These are phyloP conservation scores for Orchestia grillus DNA, from an alignment of 1,140 invertebrate species.

Conservation along the genomic window DNA sequence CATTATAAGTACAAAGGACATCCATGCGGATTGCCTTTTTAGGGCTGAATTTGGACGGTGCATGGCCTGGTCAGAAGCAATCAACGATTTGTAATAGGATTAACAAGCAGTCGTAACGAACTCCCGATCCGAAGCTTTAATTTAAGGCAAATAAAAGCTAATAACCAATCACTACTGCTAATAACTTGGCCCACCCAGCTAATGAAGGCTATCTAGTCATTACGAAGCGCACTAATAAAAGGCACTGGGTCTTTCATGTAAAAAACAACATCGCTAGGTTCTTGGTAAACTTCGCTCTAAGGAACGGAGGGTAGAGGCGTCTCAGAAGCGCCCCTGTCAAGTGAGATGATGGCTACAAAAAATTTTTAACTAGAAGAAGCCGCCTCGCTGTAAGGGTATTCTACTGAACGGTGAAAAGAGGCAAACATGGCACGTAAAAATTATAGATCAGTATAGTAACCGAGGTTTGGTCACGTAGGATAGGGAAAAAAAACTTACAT, in stretches of 20 bases:
- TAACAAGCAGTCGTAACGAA: slow-evolving; percentile 54
- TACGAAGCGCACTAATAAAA: slow-evolving; percentile 49
- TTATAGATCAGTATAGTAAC: background rate
- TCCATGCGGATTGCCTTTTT: slow-evolving; percentile 27
- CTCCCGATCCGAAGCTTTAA: slow-evolving; percentile 37
- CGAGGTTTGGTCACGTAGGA: no score
- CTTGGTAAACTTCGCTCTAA: background rate
- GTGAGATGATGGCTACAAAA: background rate
- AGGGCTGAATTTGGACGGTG: background rate
- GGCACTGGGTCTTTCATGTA: background rate
- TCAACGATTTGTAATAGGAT: slow-evolving; percentile 48
- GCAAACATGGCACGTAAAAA: background rate
- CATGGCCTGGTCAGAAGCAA: slow-evolving; percentile 30
- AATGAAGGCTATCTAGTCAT: slow-evolving; percentile 54
- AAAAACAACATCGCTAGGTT: background rate
- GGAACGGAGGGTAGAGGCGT: background rate
- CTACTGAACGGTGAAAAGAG: background rate
- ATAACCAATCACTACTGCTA: slow-evolving; percentile 51
- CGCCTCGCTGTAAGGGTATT: background rate
- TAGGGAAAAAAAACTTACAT: background rate
- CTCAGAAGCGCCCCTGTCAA: background rate
- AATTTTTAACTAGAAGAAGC: background rate
- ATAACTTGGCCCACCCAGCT: slow-evolving; percentile 47
- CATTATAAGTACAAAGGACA: background rate
- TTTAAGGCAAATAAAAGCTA: slow-evolving; percentile 53